phyloP scores from a whole-genome alignment of 2,113 vertebrate genomes.

The Perca flavescens region DNA sequence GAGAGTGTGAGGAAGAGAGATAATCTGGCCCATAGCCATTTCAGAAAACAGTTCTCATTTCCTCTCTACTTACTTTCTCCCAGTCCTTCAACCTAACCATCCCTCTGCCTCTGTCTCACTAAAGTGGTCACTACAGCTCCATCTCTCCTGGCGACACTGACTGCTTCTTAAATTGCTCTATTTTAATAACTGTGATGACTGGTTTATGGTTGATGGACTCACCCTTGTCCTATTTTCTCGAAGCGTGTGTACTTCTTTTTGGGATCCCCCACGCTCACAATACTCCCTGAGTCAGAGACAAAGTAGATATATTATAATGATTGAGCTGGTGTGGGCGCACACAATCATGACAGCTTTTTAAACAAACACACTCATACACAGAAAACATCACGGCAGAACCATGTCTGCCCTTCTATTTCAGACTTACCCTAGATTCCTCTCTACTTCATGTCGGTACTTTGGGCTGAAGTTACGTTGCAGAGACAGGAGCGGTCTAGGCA shows the following conservation, averaged over 20 bases:
- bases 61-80: constrained; percentile 52
- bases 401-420: constrained; percentile 5
- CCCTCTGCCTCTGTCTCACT: constrained; percentile 28
- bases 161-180: constrained; percentile 42
- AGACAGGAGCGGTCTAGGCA: not conserved
- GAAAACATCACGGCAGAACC: constrained; percentile 1
- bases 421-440: not conserved
- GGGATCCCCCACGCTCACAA: constrained; percentile 97
- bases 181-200: constrained; percentile 31
- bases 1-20: not conserved
- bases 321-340: constrained; percentile 3
- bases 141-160: constrained; percentile 36
- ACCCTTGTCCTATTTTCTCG: constrained; percentile 99
- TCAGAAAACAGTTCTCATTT: constrained; percentile 70
- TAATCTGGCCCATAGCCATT: constrained; percentile 57
- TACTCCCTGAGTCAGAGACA: constrained; percentile 89
- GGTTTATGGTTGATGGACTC: constrained; percentile 73
- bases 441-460: constrained; percentile 11
- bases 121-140: constrained; percentile 30
- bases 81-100: constrained; percentile 41
- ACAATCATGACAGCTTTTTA: not conserved
- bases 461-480: not conserved
- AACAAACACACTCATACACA: constrained; percentile 24
- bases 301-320: constrained; percentile 45
- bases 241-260: constrained; percentile 99